These are phyloP conservation scores for Elegia similella DNA, from an alignment of 2,888 invertebrate species.

Conservation along the genomic window DNA sequence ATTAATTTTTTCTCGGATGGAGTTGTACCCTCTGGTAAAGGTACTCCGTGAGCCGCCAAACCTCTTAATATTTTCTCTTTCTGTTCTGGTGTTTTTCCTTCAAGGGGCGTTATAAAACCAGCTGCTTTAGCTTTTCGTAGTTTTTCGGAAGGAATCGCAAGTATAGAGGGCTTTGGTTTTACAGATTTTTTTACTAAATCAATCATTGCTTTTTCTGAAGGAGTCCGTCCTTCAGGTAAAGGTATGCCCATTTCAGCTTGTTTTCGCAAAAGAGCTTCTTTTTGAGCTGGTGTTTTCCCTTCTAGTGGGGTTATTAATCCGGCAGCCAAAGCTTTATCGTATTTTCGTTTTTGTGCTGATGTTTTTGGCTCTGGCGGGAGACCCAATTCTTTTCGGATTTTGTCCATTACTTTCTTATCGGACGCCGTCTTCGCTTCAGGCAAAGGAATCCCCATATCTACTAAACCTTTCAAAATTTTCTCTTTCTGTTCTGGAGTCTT, in stretches of 20 bases:
- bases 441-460: constrained; percentile 23
- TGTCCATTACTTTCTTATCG: constrained; percentile 29
- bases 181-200: constrained; percentile 25
- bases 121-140: constrained; percentile 28
- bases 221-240: constrained; percentile 34
- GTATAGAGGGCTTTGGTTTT: constrained; percentile 3
- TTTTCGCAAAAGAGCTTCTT: constrained; percentile 32
- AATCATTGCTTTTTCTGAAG: constrained; percentile 32
- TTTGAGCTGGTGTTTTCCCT: constrained; percentile 29
- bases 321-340: constrained; percentile 26
- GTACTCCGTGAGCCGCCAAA: constrained; percentile 31
- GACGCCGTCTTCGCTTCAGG: constrained; percentile 27
- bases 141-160: constrained; percentile 20
- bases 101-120: constrained; percentile 28
- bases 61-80: constrained; percentile 35
- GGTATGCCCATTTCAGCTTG: constrained; percentile 30
- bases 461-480: constrained; percentile 29
- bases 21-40: constrained; percentile 34
- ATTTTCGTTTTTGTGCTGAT: constrained; percentile 19
- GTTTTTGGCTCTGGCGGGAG: constrained; percentile 31
- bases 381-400: constrained; percentile 28
- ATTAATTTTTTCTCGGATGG: constrained; percentile 32
- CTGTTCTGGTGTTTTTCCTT: constrained; percentile 31
- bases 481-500: constrained; percentile 30
- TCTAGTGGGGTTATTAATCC: constrained; percentile 29